phyloP scores from a whole-genome alignment of 2,797 vertebrate species.

The Lindbergichthys nudifrons region DNA sequence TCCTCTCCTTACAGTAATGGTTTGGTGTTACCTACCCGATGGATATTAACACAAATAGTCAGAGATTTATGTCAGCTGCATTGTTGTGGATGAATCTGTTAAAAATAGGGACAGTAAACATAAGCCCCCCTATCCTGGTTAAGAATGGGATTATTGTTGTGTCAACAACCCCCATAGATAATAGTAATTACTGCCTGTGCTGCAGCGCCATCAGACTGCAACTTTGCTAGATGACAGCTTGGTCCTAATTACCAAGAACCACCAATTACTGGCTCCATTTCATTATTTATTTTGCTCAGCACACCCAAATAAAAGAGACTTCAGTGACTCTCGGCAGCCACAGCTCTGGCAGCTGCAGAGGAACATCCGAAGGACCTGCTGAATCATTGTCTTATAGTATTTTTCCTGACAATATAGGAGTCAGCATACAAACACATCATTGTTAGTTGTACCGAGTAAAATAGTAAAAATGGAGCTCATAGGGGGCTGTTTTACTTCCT shows the following conservation, averaged over 20 bases:
- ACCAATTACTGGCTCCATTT: slow-evolving; percentile 85
- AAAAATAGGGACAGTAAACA: slow-evolving; percentile 64
- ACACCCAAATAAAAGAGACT: slow-evolving; percentile 81
- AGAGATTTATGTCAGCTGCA: slow-evolving; percentile 50
- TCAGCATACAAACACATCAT: slow-evolving; percentile 41
- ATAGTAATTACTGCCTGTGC: slow-evolving; percentile 83
- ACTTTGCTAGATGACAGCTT: slow-evolving; percentile 82
- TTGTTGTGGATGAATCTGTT: slow-evolving; percentile 47
- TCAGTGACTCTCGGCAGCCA: slow-evolving; percentile 68
- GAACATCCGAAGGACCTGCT: slow-evolving; percentile 62
- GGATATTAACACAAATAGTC: slow-evolving; percentile 44
- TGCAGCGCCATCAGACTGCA: slow-evolving; percentile 76
- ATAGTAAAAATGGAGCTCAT: slow-evolving; percentile 30
- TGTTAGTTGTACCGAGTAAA: slow-evolving; percentile 18
- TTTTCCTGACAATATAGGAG: slow-evolving; percentile 35
- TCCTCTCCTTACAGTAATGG: slow-evolving; percentile 2
- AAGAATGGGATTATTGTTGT: slow-evolving; percentile 80
- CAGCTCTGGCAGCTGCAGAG: slow-evolving; percentile 67
- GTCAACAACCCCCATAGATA: slow-evolving; percentile 83
- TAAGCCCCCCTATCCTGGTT: slow-evolving; percentile 63
- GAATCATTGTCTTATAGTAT: slow-evolving; percentile 55
- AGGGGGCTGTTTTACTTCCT: slow-evolving; percentile 61
- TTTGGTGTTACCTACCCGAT: slow-evolving; percentile 32
- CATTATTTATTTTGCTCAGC: slow-evolving; percentile 84
- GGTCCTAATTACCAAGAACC: slow-evolving; percentile 86